These are phyloP conservation scores for Onychostoma macrolepis DNA, from an alignment of 2,113 vertebrate genomes.

Conservation along the genomic window DNA sequence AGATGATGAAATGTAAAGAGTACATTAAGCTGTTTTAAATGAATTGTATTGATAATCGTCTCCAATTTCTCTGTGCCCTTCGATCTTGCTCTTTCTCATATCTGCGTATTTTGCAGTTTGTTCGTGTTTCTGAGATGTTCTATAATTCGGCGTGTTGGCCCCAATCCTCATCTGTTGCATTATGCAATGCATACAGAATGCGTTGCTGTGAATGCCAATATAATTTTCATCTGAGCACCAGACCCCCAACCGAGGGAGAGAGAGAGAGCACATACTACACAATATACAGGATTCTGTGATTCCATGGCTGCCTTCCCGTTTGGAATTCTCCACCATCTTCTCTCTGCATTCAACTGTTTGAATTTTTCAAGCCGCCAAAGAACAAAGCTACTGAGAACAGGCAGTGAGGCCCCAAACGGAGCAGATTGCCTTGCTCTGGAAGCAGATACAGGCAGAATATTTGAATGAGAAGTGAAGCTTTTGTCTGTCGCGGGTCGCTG, in stretches of 20 bases:
- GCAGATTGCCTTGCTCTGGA: conserved; percentile 37
- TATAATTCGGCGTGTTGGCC: conserved; percentile 71
- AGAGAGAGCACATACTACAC: conserved; percentile 12
- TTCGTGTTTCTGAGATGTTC: conserved; percentile 72
- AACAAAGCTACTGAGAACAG: conserved; percentile 22
- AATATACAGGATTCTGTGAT: conserved; percentile 28
- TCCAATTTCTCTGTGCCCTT: conserved; percentile 14
- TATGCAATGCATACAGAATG: conserved; percentile 73
- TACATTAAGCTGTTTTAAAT: conserved; percentile 41
- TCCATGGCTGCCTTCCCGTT: conserved; percentile 31
- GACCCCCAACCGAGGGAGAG: conserved; percentile 57
- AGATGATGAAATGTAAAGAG: conserved; percentile 37
- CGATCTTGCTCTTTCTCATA: not conserved
- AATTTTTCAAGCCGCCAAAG: conserved; percentile 45
- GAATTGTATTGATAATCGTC: conserved; percentile 14
- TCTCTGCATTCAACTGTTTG: conserved; percentile 8
- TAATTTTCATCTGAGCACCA: conserved; percentile 72
- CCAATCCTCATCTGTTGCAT: conserved; percentile 76
- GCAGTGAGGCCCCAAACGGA: conserved; percentile 42
- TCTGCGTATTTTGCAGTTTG: conserved; percentile 59
- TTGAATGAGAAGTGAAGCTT: conserved; percentile 39
- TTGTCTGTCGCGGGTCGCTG: conserved; percentile 38
- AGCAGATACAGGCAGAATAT: conserved; percentile 46
- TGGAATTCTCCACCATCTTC: conserved; percentile 37
- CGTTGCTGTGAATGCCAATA: conserved; percentile 65